Conservation (phyloP, 2,888 invertebrate genomes). For the Drosophila longiperda region DNA sequence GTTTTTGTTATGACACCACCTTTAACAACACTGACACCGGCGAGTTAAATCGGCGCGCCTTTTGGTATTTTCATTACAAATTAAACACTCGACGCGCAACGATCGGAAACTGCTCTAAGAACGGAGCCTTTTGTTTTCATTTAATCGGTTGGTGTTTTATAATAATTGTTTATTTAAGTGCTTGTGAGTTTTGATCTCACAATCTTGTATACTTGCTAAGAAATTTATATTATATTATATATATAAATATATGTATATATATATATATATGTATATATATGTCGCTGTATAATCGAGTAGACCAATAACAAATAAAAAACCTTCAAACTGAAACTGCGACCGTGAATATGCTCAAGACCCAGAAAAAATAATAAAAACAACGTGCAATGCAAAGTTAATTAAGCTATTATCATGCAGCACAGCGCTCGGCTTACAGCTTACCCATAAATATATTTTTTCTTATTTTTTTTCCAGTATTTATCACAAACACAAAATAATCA, state of each 20-base stretch:
- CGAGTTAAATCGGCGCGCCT: constrained; percentile 48
- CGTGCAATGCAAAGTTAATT: constrained; percentile 67
- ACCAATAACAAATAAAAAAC: constrained; percentile 43
- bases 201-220: background rate
- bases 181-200: background rate
- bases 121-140: constrained; percentile 10
- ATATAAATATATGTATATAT: too few species aligned
- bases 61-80: constrained; percentile 40
- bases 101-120: constrained; percentile 21
- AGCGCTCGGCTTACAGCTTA: constrained; percentile 35
- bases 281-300: constrained; percentile 14
- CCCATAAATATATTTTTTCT: constrained; percentile 13
- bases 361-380: constrained; percentile 37
- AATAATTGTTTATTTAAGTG: background rate
- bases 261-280: background rate
- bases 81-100: constrained; percentile 45
- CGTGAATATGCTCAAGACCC: constrained; percentile 64
- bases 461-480: constrained; percentile 17
- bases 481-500: constrained; percentile 38
- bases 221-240: background rate
- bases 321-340: constrained; percentile 62
- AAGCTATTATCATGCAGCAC: constrained; percentile 68
- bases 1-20: background rate
- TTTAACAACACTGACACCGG: constrained; percentile 30
- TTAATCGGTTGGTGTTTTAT: constrained; percentile 57